Evolutionary conservation across 2,888 invertebrate species (phyloP).

Genomic region (Cantharis rustica): DNA sequence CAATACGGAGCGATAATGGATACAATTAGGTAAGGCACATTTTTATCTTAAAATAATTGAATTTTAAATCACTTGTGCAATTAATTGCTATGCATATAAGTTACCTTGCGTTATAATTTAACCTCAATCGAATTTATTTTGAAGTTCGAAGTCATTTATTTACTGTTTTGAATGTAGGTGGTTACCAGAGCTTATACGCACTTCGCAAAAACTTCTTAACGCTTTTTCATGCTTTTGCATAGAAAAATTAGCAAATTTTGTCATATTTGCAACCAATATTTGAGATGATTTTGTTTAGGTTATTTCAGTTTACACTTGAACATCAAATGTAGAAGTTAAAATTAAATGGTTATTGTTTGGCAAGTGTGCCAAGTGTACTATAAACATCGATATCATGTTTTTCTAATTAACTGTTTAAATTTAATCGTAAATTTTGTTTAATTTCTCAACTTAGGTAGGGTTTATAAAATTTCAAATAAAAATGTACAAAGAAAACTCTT

Average conservation of each 20-base stretch:
- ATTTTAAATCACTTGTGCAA: neutral
- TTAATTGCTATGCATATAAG: neutral
- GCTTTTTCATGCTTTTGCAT: neutral
- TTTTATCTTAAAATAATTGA: neutral
- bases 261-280: neutral
- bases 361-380: neutral
- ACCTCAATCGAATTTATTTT: neutral
- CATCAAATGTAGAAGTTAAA: neutral
- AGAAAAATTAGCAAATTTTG: neutral
- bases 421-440: neutral
- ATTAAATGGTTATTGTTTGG: neutral
- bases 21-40: neutral
- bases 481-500: neutral
- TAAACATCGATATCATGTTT: neutral
- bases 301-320: neutral
- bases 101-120: neutral
- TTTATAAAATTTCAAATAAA: neutral
- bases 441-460: neutral
- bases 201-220: conserved; percentile 43
- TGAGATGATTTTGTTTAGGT: neutral
- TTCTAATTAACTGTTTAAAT: neutral
- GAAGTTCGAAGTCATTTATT: neutral
- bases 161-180: conserved; percentile 15
- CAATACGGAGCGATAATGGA: neutral
- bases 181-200: conserved; percentile 57